Base-by-base conservation (phyloP, 1,140 invertebrate species). In the Atopsyche davidsoni region DNA sequence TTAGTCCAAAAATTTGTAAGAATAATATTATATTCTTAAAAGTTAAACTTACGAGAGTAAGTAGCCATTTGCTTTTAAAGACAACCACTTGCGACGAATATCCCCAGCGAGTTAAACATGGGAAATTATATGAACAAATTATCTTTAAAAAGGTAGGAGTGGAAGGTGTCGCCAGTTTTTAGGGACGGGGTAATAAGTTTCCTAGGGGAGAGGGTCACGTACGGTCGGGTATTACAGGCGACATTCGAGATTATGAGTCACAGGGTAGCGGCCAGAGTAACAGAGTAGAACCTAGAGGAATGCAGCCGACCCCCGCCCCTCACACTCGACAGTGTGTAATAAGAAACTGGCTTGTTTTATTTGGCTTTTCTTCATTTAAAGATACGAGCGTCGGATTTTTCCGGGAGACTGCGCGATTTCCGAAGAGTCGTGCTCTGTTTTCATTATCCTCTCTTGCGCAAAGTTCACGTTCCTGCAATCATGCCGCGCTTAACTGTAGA, bases 61-160 rank as follows among this genome's bases (percentile, higher is more conserved):
- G n/a, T n/a, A n/a, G n/a, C n/a, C n/a, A n/a, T n/a, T n/a, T n/a
- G n/a, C n/a, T n/a, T n/a, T n/a, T n/a, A n/a, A n/a, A n/a, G n/a
- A n/a, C n/a, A n/a, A n/a, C n/a, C n/a, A n/a, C n/a, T n/a, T n/a
- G n/a, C 63, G 59, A 62, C 62, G 65, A 68, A 70, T 71, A n/a
- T n/a, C n/a, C n/a, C n/a, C 62, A 55, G 56, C 59, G 62, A 67
- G 64, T 69, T 69, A 68, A 69, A 64, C 64, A 69, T 67, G 61
- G 63, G 59, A 65, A 67, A 70, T 71, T 70, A 70, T 70, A 70
- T 64, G 63, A 60, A 65, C 62, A 62, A 67, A 69, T 70, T 71
- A 69, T 69, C 62, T 63, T 28, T n/a, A n/a, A 38, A 21, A 16
- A 34, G 19, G 34, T 16, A 19, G 24, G 18, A 32, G 13, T 4